Evolutionary conservation across 1,140 invertebrate genomes (phyloP), one percentile per base, ranked within the genome.

Genomic region (Venturia canescens): DNA sequence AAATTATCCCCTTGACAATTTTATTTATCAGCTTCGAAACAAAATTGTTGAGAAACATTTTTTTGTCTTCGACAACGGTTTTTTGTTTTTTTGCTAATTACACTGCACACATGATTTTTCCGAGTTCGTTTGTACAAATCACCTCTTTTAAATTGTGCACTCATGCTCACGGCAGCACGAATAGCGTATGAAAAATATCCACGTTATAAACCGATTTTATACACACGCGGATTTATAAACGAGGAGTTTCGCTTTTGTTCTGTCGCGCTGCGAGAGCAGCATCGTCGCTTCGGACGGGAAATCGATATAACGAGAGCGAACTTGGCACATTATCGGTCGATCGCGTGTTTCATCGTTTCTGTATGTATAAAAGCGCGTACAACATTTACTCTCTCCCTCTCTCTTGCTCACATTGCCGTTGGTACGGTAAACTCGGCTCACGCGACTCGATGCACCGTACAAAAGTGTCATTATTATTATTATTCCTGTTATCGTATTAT

Each of bases 281-380:
- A 63, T 26, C 60, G 60, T 87, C 80, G 84, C 85, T 84, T 77
- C 27, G 67, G 87, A 88, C 87, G 84, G 87, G 83, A 86, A 88
- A 88, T 88, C 87, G 86, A 88, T 87, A 84, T 63, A 63, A 63
- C 60, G 69, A 67, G 31, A 80, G 69, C 84, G 81, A 86, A 86
- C 81, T 85, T 85, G 72, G 80, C 72, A n/a, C 81, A 83, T 83
- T 79, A 60, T 23, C 34, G 69, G 71, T 60, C 44, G 78, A 79
- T 80, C 82, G 74, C 75, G 57, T 77, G 76, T 69, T 63, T 29
- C 70, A 26, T 82, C 69, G 74, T 75, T 63, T 78, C 31, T 31
- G 23, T 63, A 63, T 48, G 44, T 77, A 76, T 60, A 81, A 81
- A 81, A 81, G 80, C 74, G 72, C 72, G 80, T 78, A 70, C 63